These are phyloP conservation scores for Coilia nasus DNA, from an alignment of 2,797 vertebrate genomes.

Conservation along the genomic window DNA sequence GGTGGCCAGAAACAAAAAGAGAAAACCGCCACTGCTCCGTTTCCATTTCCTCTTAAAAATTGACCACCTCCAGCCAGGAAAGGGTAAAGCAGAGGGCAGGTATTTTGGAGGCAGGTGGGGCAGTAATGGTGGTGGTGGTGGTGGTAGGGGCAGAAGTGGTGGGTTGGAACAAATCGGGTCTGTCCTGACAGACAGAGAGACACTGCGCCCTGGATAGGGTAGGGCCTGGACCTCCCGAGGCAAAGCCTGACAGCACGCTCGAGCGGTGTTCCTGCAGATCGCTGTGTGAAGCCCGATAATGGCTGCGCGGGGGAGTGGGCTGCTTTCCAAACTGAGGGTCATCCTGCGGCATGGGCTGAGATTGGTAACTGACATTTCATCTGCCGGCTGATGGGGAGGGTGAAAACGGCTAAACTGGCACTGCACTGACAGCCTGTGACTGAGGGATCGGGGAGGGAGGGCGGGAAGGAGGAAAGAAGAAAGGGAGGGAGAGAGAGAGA, in stretches of 20 bases:
- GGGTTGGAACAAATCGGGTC: background rate
- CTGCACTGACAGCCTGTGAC: background rate
- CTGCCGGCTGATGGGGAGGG: background rate
- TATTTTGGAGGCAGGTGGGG: too few species aligned
- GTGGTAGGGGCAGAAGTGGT: too few species aligned
- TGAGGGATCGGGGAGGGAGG: background rate
- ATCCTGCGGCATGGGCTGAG: background rate
- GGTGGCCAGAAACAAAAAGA: background rate
- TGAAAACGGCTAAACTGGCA: background rate
- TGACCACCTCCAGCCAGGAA: slow-evolving; percentile 3
- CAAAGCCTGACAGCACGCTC: background rate
- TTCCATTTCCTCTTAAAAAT: background rate
- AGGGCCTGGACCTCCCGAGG: background rate
- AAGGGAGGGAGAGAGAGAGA: background rate
- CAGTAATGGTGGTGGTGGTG: too few species aligned
- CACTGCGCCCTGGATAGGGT: background rate
- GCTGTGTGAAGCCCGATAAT: background rate
- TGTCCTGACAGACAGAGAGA: background rate
- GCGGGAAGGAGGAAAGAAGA: background rate
- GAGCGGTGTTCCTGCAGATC: background rate
- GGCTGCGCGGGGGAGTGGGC: background rate
- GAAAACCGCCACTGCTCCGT: background rate
- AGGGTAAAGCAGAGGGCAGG: background rate
- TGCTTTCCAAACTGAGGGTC: background rate
- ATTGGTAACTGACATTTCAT: slow-evolving; percentile 16